These are phyloP conservation scores for Stichopus horrens DNA, from an alignment of 53 echinoderm and acorn worm genomes.

Conservation along the genomic window DNA sequence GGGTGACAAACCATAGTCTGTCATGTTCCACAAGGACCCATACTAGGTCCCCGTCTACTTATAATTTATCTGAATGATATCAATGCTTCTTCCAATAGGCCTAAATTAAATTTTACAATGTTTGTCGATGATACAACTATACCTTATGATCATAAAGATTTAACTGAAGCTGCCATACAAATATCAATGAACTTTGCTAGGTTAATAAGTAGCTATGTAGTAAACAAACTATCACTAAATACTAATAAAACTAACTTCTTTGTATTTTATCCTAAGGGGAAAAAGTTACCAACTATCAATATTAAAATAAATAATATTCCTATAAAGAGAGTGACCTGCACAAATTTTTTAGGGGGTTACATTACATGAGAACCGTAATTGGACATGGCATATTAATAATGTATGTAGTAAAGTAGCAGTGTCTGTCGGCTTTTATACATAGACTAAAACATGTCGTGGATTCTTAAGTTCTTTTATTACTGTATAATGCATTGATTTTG, in stretches of 20 bases:
- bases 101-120: conserved; percentile 8
- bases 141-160: too few relatives aligned
- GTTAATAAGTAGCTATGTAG: not conserved
- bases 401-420: not conserved
- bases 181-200: not conserved
- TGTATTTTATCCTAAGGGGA: not conserved
- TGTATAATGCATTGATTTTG: not conserved
- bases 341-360: not conserved
- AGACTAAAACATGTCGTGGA: not conserved
- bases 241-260: too few relatives aligned
- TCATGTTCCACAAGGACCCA: not conserved
- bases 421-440: not conserved
- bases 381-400: conserved; percentile 12
- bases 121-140: not conserved
- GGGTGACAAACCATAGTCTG: not conserved
- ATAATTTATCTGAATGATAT: not conserved
- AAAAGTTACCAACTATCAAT: not conserved
- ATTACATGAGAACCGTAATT: not conserved
- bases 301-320: not conserved
- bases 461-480: not conserved
- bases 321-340: not conserved
- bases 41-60: not conserved
- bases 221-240: not conserved
- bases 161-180: not conserved
- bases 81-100: not conserved